Conservation (phyloP, 2,888 invertebrate genomes). For the Stenodera caucasica region DNA sequence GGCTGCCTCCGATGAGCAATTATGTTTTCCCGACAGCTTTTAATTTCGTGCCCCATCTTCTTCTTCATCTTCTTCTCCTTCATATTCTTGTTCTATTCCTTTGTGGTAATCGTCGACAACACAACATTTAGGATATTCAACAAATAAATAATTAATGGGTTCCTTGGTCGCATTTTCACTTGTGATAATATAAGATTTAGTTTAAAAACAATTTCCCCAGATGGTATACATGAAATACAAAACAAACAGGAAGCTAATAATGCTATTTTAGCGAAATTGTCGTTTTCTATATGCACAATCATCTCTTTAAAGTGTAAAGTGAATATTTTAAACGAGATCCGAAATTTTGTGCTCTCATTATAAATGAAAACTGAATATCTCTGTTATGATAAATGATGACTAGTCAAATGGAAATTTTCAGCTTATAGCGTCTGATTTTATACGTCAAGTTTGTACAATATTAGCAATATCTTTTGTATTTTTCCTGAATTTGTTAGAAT, state of each 20-base stretch:
- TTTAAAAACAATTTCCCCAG: constrained; percentile 49
- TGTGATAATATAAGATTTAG: constrained; percentile 48
- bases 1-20: constrained; percentile 47
- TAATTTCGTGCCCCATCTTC: constrained; percentile 46
- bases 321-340: too few relatives aligned
- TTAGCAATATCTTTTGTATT: constrained; percentile 2
- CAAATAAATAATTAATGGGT: constrained; percentile 51
- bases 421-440: not conserved
- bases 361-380: not conserved
- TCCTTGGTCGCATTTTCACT: constrained; percentile 45
- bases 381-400: not conserved
- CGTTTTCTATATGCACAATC: constrained; percentile 10
- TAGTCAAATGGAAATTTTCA: not conserved
- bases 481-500: constrained; percentile 1
- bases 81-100: too few relatives aligned
- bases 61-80: constrained; percentile 12
- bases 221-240: constrained; percentile 32
- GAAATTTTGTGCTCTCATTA: not conserved
- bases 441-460: not conserved
- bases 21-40: constrained; percentile 51
- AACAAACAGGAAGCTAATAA: constrained; percentile 7
- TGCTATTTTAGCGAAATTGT: constrained; percentile 9
- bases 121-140: constrained; percentile 38
- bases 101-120: not conserved
- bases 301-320: too few relatives aligned